These are phyloP conservation scores for Drosophila subpulchrella DNA, from an alignment of 1,140 invertebrate genomes.

Conservation along the genomic window DNA sequence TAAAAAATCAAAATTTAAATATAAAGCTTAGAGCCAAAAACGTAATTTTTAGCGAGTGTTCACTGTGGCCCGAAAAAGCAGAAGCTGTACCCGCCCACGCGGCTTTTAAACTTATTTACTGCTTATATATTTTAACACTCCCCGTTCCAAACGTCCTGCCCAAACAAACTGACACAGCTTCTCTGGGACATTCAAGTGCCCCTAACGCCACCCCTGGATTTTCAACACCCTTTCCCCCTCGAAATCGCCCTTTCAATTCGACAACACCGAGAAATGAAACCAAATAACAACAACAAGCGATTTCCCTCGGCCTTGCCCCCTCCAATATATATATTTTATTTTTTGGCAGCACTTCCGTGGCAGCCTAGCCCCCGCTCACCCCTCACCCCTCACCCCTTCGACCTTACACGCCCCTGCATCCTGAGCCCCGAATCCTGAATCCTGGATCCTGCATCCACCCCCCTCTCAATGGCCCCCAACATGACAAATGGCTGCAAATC, in stretches of 20 bases:
- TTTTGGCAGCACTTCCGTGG: conserved; percentile 42
- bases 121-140: conserved; percentile 77
- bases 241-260: not conserved
- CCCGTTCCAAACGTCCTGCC: not conserved
- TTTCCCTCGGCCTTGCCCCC: conserved; percentile 25
- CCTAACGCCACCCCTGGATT: not conserved
- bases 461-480: conserved; percentile 46
- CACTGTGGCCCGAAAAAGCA: conserved; percentile 22
- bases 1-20: too few species aligned
- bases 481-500: conserved; percentile 83
- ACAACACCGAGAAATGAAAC: conserved; percentile 41
- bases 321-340: conserved; percentile 47
- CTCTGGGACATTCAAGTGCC: conserved; percentile 9
- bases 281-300: conserved; percentile 45
- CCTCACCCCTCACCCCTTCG: not conserved
- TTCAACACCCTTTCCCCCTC: not conserved
- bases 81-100: conserved; percentile 36
- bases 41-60: not conserved
- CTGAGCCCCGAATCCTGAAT: not conserved
- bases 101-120: conserved; percentile 82
- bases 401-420: not conserved
- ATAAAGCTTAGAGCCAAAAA: too few species aligned
- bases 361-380: not conserved
- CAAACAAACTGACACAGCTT: conserved; percentile 13
- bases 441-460: conserved; percentile 6